Evolutionary conservation across 2,113 vertebrate genomes (phyloP), one percentile per base, ranked within the genome.

Genomic region (Dolichallabes microphthalmus): DNA sequence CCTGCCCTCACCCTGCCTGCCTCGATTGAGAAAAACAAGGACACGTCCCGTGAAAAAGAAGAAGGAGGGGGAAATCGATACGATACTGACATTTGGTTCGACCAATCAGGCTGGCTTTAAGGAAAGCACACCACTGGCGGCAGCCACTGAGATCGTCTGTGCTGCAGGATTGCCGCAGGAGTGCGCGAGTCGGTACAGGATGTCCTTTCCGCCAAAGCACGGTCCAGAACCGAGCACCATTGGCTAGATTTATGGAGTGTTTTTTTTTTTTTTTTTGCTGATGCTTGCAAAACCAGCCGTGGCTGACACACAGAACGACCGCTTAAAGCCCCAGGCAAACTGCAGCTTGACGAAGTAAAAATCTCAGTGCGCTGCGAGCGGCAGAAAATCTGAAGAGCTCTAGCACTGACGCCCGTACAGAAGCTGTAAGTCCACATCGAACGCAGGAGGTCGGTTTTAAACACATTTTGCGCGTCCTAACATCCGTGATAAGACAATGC

Each of bases 91-190:
- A 58, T 87, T 71, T 68, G 82, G 11, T 13, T 84, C 73, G 85
- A 91, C 94, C 94, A 95, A 95, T 94, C 90, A 90, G 85, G 85
- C 71, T 57, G 17, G 60, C 85, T 87, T 83, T 61, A 86, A 82
- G 86, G 88, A 93, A 94, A 94, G 92, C 94, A 94, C 91, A 92
- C 94, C 94, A 95, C 94, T 92, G 88, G 90, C 76, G 53, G 84
- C 85, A 93, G 91, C 94, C 94, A 95, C 76, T 91, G 52, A 87
- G 66, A 86, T 92, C 84, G 90, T 81, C 52, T 66, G 25, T 17
- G 32, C n/a, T 32, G 53, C 30, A n/a, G 45, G 50, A 20, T 20
- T 60, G 45, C 35, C 50, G 27, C 63, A 27, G 57, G 27, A 61
- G 30, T 27, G 50, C 27, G 27, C 63, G 63, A 69, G 50, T 82